A percentile compares a stretch with the other conserved stretches of the same genome.
Conservation (phyloP, 2,113 vertebrate genomes). For the Ceyx margarethae region DNA sequence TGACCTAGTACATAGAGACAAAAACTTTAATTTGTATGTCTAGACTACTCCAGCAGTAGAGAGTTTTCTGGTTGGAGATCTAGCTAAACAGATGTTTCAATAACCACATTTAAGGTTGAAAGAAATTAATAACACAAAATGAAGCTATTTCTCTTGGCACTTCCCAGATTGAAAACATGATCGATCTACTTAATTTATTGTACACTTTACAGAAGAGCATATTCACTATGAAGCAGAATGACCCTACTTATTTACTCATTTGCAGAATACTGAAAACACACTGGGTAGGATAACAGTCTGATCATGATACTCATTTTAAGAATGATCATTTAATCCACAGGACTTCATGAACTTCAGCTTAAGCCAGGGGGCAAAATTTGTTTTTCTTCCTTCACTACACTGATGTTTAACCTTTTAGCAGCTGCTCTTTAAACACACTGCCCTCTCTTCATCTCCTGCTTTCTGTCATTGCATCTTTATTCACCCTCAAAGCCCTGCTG, state of each 20-base stretch:
- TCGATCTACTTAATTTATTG: neutral
- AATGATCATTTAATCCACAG: neutral
- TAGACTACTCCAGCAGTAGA: rapidly evolving
- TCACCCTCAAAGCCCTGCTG: neutral
- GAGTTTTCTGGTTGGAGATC: neutral
- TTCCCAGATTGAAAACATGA: neutral
- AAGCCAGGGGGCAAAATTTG: neutral
- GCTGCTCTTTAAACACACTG: neutral
- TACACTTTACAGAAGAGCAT: neutral
- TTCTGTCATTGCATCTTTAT: neutral
- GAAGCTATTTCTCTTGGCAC: neutral
- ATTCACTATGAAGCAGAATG: neutral
- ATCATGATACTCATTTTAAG: neutral
- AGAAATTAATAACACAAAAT: neutral
- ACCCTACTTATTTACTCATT: neutral
- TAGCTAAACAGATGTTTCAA: neutral
- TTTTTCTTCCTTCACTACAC: neutral
- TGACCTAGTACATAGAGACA: neutral
- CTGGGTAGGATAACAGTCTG: neutral
- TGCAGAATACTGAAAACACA: neutral
- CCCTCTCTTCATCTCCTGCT: neutral
- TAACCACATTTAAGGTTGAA: neutral
- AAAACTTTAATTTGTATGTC: neutral
- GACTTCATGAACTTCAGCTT: neutral
- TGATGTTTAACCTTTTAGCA: neutral